A percentile compares a stretch with the other conserved stretches of the same genome.
Evolutionary conservation across 1,140 invertebrate genomes (phyloP).

Genomic region (Dendrolimus punctatus): DNA sequence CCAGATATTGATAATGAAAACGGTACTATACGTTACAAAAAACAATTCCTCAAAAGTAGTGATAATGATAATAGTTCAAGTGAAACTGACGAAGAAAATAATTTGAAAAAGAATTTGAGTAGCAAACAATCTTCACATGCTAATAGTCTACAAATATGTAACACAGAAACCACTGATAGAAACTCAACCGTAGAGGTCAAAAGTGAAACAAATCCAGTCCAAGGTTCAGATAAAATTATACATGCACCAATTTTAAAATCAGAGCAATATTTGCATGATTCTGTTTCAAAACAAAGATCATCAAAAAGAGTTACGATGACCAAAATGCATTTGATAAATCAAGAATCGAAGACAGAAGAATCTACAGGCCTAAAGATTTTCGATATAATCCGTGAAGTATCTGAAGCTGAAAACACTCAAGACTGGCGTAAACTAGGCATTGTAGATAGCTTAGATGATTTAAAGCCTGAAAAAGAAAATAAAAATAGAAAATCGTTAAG

Average conservation of each 20-base stretch:
- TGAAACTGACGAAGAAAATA: not conserved
- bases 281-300: conserved; percentile 13
- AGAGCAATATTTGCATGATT: conserved; percentile 15
- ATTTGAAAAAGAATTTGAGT: no score
- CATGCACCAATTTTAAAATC: conserved; percentile 34
- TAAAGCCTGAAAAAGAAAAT: conserved; percentile 12
- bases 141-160: conserved; percentile 7
- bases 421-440: conserved; percentile 48
- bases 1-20: conserved; percentile 7
- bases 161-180: conserved; percentile 11
- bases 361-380: conserved; percentile 24
- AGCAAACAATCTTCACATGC: not conserved
- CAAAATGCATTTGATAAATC: conserved; percentile 22
- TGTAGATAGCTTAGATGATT: conserved; percentile 40
- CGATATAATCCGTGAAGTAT: conserved; percentile 35
- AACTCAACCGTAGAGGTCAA: not conserved
- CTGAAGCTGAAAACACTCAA: conserved; percentile 29
- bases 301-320: conserved; percentile 51
- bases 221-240: conserved; percentile 2
- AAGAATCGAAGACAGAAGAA: conserved; percentile 21
- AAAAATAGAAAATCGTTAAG: conserved; percentile 25
- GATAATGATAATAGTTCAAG: conserved; percentile 1
- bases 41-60: no score
- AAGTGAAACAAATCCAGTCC: not conserved
- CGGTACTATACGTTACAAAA: no score